Evolutionary conservation across 1,140 invertebrate species (phyloP).

Genomic region (Brachionus calyciflorus): DNA sequence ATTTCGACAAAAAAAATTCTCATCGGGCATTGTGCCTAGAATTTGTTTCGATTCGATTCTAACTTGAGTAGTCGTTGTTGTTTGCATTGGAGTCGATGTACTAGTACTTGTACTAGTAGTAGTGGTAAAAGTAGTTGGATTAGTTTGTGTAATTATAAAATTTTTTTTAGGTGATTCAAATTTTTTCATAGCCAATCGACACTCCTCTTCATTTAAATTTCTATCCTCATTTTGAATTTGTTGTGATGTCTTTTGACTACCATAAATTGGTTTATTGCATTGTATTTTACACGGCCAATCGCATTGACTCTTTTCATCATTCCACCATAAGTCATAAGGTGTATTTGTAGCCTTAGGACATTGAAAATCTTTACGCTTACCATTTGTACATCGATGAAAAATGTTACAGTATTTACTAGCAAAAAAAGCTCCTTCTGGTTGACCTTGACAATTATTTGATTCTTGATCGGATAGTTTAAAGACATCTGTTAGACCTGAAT

Average conservation of each 20-base stretch:
- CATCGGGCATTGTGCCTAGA: background rate
- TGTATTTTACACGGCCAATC: slow-evolving; percentile 44
- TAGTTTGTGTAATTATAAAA: background rate
- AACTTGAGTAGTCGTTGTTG: background rate
- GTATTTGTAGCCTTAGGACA: slow-evolving; percentile 45
- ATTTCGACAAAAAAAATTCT: slow-evolving; percentile 19
- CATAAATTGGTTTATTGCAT: slow-evolving; percentile 16
- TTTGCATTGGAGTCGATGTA: background rate
- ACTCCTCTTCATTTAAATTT: background rate
- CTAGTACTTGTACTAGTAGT: background rate
- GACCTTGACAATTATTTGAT: background rate
- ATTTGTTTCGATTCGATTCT: background rate
- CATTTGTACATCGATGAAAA: slow-evolving; percentile 37
- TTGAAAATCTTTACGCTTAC: slow-evolving; percentile 30
- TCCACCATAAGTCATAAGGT: slow-evolving; percentile 47
- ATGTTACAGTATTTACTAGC: slow-evolving; percentile 43
- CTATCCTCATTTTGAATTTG: slow-evolving; percentile 31
- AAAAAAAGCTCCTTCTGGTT: slow-evolving; percentile 27
- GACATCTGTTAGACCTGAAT: background rate
- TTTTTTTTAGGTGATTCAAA: background rate
- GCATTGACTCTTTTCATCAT: slow-evolving; percentile 36
- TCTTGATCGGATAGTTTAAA: slow-evolving; percentile 11
- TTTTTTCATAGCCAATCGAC: background rate
- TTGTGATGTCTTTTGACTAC: background rate
- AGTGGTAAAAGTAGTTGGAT: background rate